phyloP scores from a whole-genome alignment of 92 coral and sea anemone genomes.

The Blastomussa wellsi region DNA sequence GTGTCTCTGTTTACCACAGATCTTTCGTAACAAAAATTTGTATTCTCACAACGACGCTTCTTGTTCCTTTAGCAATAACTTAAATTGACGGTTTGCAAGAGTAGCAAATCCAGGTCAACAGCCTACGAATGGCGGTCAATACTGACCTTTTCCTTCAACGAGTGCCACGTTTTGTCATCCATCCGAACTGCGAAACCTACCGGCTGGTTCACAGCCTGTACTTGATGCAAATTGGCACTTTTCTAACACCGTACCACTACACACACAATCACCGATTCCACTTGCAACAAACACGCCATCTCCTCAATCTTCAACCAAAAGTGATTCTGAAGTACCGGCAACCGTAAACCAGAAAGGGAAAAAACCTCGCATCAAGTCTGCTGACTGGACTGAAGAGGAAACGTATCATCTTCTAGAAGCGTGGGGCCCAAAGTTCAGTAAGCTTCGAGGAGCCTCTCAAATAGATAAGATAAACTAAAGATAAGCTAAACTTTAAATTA shows the following conservation, averaged over 20 bases:
- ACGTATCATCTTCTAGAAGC: slow-evolving; percentile 45
- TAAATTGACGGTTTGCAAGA: slow-evolving; percentile 22
- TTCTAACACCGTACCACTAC: too few relatives aligned
- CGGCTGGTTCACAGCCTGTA: not conserved
- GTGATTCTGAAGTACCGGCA: not conserved
- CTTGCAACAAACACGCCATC: slow-evolving; percentile 1
- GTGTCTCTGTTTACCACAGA: not conserved
- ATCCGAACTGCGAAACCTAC: not conserved
- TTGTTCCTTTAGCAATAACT: slow-evolving; percentile 17
- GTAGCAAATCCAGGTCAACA: slow-evolving; percentile 24
- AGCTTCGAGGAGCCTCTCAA: slow-evolving; percentile 50
- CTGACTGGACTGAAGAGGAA: slow-evolving; percentile 44
- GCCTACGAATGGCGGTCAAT: slow-evolving; percentile 11
- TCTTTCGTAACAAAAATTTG: not conserved
- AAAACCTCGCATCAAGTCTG: not conserved
- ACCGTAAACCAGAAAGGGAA: not conserved
- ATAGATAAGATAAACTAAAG: slow-evolving; percentile 38
- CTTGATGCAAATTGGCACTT: not conserved
- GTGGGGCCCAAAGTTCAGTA: slow-evolving; percentile 36
- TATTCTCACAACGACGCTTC: not conserved
- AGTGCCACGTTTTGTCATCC: slow-evolving; percentile 5
- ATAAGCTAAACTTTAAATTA: too few relatives aligned
- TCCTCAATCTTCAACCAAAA: not conserved
- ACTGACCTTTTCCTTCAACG: slow-evolving; percentile 12
- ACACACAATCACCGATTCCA: not conserved